phyloP scores from a whole-genome alignment of 1,140 invertebrate genomes.

The Armadillidium nasatum region DNA sequence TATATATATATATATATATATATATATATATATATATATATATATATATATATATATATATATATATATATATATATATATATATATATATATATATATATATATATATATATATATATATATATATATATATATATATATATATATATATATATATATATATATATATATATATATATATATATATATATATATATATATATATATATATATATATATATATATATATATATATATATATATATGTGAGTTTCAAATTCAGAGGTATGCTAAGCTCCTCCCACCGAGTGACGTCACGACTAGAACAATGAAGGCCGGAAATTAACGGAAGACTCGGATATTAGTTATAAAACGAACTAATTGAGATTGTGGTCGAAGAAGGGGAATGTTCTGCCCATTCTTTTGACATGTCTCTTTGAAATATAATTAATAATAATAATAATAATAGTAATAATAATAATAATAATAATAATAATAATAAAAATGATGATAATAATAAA shows the following conservation, averaged over 20 bases:
- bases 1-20: neutral
- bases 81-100: conserved; percentile 11
- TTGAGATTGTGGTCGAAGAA: conserved; percentile 6
- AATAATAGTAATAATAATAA: no score
- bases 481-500: no score
- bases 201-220: conserved; percentile 19
- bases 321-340: neutral
- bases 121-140: neutral
- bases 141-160: conserved; percentile 16
- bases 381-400: neutral
- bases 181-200: conserved; percentile 13
- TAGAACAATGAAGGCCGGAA: conserved; percentile 1
- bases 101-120: no score
- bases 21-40: neutral
- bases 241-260: neutral
- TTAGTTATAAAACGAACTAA: conserved; percentile 4
- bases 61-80: conserved; percentile 19
- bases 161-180: conserved; percentile 22
- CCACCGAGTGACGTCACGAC: neutral
- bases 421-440: no score
- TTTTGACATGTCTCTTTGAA: neutral
- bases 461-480: no score
- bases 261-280: neutral
- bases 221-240: conserved; percentile 14
- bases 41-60: conserved; percentile 12